These are phyloP conservation scores for Ramazzottius varieornatus DNA, from an alignment of 2,888 invertebrate genomes.

Conservation along the genomic window DNA sequence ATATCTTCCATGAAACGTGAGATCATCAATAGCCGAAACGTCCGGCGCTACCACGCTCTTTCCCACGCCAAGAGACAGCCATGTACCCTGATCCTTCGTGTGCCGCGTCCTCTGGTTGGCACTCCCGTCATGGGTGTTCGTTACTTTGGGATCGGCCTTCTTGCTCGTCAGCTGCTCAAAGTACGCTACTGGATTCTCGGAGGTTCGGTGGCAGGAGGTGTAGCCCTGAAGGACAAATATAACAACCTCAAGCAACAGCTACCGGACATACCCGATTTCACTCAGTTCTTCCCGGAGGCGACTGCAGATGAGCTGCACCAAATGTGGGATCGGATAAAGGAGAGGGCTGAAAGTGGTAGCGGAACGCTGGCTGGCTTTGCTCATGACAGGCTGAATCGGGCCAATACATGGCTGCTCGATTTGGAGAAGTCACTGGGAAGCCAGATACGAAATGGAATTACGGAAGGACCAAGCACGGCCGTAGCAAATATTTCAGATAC, in stretches of 20 bases:
- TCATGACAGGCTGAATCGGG: not conserved
- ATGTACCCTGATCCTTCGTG: not conserved
- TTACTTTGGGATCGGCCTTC: not conserved
- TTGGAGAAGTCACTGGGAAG: not conserved
- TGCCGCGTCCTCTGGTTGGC: not conserved
- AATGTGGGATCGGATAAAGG: not conserved
- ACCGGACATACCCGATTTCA: not conserved
- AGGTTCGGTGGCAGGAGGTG: not conserved
- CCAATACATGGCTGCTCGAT: conserved; percentile 1
- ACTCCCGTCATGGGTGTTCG: not conserved
- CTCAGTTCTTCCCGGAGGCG: not conserved
- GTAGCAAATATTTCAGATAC: no score
- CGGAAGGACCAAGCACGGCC: no score
- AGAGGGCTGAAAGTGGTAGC: not conserved
- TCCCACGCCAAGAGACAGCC: not conserved
- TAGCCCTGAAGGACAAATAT: not conserved
- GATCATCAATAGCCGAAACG: not conserved
- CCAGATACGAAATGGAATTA: not conserved
- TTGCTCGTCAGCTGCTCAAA: conserved; percentile 1
- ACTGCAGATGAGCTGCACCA: not conserved
- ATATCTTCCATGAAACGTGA: no score
- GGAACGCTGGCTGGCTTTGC: not conserved
- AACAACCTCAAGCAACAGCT: not conserved
- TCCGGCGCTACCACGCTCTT: not conserved
- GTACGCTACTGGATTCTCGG: not conserved